Conservation (phyloP, 2,797 vertebrate species). For the Aerospiza tachiro region DNA sequence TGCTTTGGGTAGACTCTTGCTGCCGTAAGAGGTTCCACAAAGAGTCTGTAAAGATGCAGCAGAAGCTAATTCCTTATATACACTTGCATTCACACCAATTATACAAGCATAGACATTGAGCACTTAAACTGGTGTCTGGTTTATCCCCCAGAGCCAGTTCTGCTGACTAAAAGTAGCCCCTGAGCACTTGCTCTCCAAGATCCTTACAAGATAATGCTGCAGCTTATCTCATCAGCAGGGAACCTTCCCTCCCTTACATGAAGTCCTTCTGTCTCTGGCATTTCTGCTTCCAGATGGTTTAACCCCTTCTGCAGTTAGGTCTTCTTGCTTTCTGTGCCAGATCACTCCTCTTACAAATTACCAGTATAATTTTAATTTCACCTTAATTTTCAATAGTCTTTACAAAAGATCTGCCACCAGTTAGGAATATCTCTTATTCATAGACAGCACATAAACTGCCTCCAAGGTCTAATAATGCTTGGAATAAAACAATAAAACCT, state of each 20-base stretch:
- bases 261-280: not conserved
- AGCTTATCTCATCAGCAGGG: not conserved
- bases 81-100: not conserved
- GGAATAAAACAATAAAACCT: not conserved
- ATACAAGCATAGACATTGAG: not conserved
- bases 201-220: not conserved
- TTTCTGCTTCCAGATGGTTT: not conserved
- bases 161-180: not conserved
- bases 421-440: not conserved
- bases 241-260: not conserved
- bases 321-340: not conserved
- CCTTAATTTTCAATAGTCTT: not conserved
- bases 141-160: not conserved
- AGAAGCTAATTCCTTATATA: not conserved
- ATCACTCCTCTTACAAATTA: not conserved
- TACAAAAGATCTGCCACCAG: not conserved
- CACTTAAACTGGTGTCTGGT: not conserved
- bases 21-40: not conserved
- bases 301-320: not conserved
- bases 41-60: not conserved
- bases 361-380: not conserved
- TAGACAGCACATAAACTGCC: not conserved
- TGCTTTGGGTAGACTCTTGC: not conserved
- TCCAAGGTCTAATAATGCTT: not conserved
- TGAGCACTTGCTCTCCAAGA: not conserved